Conservation (phyloP, 2,113 vertebrate genomes). For the Pardalotus punctatus region DNA sequence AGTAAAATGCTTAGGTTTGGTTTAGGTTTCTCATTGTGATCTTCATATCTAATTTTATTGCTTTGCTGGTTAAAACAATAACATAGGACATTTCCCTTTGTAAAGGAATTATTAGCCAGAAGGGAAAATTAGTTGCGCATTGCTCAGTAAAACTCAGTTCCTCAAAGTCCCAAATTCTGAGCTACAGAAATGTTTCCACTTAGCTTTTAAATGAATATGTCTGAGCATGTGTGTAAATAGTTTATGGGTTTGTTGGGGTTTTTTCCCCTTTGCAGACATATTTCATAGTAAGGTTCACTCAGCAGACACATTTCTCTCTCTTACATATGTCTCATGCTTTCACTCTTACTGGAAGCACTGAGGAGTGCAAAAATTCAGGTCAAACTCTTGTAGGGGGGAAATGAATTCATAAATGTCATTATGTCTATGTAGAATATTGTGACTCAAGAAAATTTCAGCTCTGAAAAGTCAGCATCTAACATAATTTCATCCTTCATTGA, state of each 20-base stretch:
- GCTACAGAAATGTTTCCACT: not conserved
- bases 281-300: not conserved
- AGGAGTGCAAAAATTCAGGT: slow-evolving; percentile 19
- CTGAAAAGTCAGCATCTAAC: not conserved
- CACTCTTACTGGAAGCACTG: not conserved
- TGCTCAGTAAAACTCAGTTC: not conserved
- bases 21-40: not conserved
- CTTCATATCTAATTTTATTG: not conserved
- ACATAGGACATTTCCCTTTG: not conserved
- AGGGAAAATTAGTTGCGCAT: not conserved
- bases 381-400: not conserved
- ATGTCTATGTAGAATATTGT: not conserved
- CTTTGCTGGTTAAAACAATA: not conserved
- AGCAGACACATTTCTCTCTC: not conserved
- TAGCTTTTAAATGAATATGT: not conserved
- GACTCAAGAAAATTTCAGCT: not conserved
- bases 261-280: not conserved
- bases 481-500: slow-evolving; percentile 11
- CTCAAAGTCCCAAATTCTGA: not conserved
- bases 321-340: not conserved
- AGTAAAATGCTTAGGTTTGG: not conserved
- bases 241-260: not conserved
- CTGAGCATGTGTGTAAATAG: not conserved
- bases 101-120: not conserved
- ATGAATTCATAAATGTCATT: not conserved